These are phyloP conservation scores for Oscheius sp. DNA, from an alignment of 2,888 invertebrate species.

Conservation along the genomic window DNA sequence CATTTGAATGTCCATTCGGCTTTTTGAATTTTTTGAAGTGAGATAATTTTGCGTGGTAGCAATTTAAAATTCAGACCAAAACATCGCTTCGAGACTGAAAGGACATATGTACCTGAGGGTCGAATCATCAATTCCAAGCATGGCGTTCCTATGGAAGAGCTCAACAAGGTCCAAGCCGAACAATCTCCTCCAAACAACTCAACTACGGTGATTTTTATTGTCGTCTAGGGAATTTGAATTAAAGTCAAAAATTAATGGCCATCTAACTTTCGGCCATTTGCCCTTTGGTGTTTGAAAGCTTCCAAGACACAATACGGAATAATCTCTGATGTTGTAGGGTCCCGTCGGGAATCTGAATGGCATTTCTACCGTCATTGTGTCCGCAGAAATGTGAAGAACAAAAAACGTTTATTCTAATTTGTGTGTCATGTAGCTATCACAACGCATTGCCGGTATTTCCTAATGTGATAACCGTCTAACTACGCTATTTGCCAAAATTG, in stretches of 20 bases:
- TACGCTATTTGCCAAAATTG: neutral
- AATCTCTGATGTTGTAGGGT: slow-evolving; percentile 14
- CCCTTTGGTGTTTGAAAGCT: neutral
- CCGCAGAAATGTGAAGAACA: slow-evolving; percentile 3
- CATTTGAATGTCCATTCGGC: slow-evolving; percentile 40
- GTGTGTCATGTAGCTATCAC: slow-evolving; percentile 22
- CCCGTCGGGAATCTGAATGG: slow-evolving; percentile 19
- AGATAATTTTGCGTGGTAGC: neutral
- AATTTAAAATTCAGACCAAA: slow-evolving; percentile 42
- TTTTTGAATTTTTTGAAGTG: slow-evolving; percentile 42
- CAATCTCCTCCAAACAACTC: neutral
- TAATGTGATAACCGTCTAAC: slow-evolving; percentile 3
- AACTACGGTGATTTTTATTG: neutral
- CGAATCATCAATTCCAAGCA: slow-evolving; percentile 54
- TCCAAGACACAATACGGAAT: neutral
- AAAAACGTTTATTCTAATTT: neutral
- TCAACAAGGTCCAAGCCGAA: slow-evolving; percentile 39
- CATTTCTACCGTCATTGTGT: neutral
- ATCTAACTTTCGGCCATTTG: neutral
- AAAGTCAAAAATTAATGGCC: neutral
- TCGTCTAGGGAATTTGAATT: no score
- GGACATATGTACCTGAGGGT: slow-evolving; percentile 66
- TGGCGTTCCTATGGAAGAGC: slow-evolving; percentile 65
- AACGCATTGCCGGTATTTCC: slow-evolving; percentile 14
- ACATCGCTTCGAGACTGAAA: slow-evolving; percentile 63